Base-by-base conservation (phyloP, 1,140 invertebrate species). In the Eurosta solidaginis region DNA sequence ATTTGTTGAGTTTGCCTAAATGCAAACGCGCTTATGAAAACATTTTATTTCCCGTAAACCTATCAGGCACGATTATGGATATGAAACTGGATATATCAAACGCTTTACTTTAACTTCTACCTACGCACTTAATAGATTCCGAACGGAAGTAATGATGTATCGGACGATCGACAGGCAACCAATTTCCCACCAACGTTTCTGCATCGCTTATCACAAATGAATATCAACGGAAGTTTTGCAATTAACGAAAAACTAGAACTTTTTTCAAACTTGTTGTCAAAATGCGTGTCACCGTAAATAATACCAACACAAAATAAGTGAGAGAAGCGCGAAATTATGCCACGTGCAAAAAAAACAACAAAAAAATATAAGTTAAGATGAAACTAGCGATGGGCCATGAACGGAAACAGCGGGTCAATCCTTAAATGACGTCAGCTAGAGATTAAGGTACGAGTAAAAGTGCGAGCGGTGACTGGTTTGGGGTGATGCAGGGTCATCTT, bases 221-320 rank as follows among this genome's bases (percentile, higher is more conserved):
- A 68, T 68, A 68, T 68, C 59, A 68, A 68, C 29, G 59, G 59
- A 68, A 68, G 40, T 68, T 68, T 68, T 22, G 59, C 59, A 40
- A 68, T 68, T 68, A 68, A 68, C 27, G 36, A 33, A 20, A 42
- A 5, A 68, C 33, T 22, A 42, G 6, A 68, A 40, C 59, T 5
- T 40, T 68, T n/a, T n/a, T 68, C 33, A 68, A 40, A 68, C 40
- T 68, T 68, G 59, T 68, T 68, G 59, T 68, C 59, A 68, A 40
- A 68, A 68, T 33, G 59, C 59, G 36, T 68, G 59, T 68, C 59
- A 68, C 14, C 59, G 59, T 68, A 68, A 68, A 68, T 68, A 68
- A 68, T 40, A 20, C 59, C 59, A 27, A 68, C 20, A 20, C 36
- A 68, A 20, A 36, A 33, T 33, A n/a, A 33, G 14, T 17, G 29